Evolutionary conservation across 1,140 invertebrate species (phyloP), one percentile per base, ranked within the genome.

Genomic region (Drosophila sturtevanti): DNA sequence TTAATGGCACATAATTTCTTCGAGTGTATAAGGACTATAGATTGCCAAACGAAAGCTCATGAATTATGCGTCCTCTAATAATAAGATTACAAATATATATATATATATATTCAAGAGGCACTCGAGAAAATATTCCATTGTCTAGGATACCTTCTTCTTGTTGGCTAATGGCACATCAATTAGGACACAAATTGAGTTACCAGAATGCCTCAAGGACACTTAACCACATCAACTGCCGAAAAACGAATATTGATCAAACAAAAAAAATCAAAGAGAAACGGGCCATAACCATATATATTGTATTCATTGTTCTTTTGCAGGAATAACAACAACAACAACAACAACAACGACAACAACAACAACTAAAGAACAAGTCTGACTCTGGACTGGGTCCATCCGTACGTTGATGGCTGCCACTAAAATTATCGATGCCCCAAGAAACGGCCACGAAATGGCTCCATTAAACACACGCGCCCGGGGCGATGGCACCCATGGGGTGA

Each of bases 401-500:
- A 66, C 81, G 79, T 89, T 90, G 85, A 92, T 92, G 91, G 90
- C 91, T 71, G 91, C 91, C 68, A 91, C 90, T 44, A 91, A 91
- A 90, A 92, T 92, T 62, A 85, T 92, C 66, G 91, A 92, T 87
- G 91, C 81, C 63, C 91, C 91, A 58, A 79, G 91, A 37, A 92
- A 92, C 89, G 95, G 95, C 21, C 96, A 96, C 91, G 96, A 96
- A 92, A 92, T 97, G 92, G 95, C 95, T 64, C 96, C 95, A 11
- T 92, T 97, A 73, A 96, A 96, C 89, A 94, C 94, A 18, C 81
- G 94, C 74, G 93, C 93, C 6, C 93, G 94, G 34, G 94, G 94
- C 10, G 93, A 92, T 63, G 93, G 94, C 58, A 92, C 94, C 37
- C 94, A 94, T 56, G 94, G 94, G 16, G 95, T 95, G 54, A 95